phyloP scores from a whole-genome alignment of 1,140 invertebrate species.

The Chlorops oryzae region DNA sequence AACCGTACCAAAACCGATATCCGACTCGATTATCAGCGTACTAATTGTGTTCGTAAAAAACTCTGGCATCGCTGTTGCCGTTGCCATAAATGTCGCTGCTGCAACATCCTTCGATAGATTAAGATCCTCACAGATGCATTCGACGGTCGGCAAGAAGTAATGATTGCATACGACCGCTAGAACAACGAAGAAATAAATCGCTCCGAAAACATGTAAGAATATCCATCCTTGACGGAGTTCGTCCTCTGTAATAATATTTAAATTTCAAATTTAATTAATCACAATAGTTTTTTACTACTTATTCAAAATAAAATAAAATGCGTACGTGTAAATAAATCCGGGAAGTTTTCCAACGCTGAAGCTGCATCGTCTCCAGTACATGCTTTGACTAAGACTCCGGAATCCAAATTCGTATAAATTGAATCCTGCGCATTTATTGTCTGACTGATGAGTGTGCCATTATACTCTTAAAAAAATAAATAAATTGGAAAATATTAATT shows the following conservation, averaged over 20 bases:
- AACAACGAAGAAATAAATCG: conserved; percentile 71
- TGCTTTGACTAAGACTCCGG: conserved; percentile 24
- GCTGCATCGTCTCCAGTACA: conserved; percentile 29
- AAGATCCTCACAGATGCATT: conserved; percentile 69
- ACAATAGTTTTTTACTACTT: background rate
- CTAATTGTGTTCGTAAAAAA: conserved; percentile 85
- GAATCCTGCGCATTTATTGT: too few relatives aligned
- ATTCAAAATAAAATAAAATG: conserved; percentile 4
- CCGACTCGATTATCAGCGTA: conserved; percentile 68
- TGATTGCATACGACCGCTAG: conserved; percentile 80
- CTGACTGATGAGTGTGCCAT: conserved; percentile 23
- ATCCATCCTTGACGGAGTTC: conserved; percentile 63
- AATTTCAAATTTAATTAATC: background rate
- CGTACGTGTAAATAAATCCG: conserved; percentile 38
- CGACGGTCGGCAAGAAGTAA: conserved; percentile 76
- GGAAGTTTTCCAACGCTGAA: conserved; percentile 37
- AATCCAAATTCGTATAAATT: conserved; percentile 31
- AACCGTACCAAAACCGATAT: conserved; percentile 74
- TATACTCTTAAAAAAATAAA: conserved; percentile 21
- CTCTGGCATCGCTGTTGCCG: conserved; percentile 83
- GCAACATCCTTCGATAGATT: conserved; percentile 75
- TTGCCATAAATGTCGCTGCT: conserved; percentile 87
- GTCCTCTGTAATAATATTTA: conserved; percentile 48
- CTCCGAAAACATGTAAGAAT: conserved; percentile 65
- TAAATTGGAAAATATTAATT: background rate